Base-by-base conservation (phyloP, 1,140 invertebrate species). In the Cylas formicarius region DNA sequence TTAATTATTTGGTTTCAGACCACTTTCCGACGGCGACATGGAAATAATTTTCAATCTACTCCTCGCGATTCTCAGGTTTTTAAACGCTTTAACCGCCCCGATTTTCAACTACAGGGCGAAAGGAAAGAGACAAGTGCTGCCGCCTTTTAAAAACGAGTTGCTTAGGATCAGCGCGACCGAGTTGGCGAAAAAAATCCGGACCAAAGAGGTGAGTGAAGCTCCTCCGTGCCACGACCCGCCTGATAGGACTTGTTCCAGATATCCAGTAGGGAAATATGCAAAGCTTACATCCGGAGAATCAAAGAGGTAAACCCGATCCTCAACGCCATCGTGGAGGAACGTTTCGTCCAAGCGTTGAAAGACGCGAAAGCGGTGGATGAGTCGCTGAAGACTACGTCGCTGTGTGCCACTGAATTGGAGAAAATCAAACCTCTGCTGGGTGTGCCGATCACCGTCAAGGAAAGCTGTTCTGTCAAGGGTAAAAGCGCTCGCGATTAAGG, bases 361-460 rank as follows among this genome's bases (percentile, higher is more conserved):
- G 82, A 88, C 27, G 85, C 87, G 0, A 57, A 41, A 28, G 23
- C 37, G 9, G 66, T 75, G 0, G 75, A 78, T 58, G 22, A 32
- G 21, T 58, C 55, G 41, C 51, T 72, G 8, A 50, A 76, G 11
- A 60, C 61, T 19, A 61, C 67, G 11, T 62, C 62, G 5, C 52
- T 57, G 10, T 71, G 67, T 36, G 65, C 64, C 4, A 58, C 66
- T 2, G 67, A 73, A 33, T 73, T 68, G 17, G 20, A 50, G n/a
- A 57, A 67, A 32, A 73, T 75, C 38, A 73, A 71, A 52, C 84
- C 84, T 0, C 65, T 88, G 16, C 67, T 84, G 11, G 85, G 85
- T 1, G 72, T 89, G 17, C 85, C 85, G 0, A 72, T 86, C 16
- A 85, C 81, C 1, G 75, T 84, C 0, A 89, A 88, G 58, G 83